Conservation (phyloP, 2,888 invertebrate species). For the Malacosoma neustria region DNA sequence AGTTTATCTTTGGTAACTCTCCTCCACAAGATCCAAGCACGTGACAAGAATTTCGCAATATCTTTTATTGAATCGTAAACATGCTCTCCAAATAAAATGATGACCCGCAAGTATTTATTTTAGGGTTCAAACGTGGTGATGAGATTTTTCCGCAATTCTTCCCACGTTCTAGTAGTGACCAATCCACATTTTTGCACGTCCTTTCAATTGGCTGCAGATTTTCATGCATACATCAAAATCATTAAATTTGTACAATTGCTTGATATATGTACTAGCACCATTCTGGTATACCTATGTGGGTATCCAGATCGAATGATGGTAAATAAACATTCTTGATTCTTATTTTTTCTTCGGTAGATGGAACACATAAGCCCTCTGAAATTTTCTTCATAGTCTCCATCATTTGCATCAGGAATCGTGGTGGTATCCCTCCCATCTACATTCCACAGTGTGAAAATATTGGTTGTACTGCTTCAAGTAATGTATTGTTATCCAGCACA, state of each 20-base stretch:
- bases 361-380: slow-evolving; percentile 13
- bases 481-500: no score
- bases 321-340: slow-evolving; percentile 18
- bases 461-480: no score
- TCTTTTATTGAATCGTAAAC: slow-evolving; percentile 16
- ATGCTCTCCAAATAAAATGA: slow-evolving; percentile 19
- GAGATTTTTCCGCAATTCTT: slow-evolving; percentile 11
- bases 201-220: slow-evolving; percentile 17
- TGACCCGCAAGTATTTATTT: slow-evolving; percentile 21
- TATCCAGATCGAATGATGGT: slow-evolving; percentile 21
- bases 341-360: slow-evolving; percentile 10
- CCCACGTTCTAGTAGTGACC: slow-evolving; percentile 19
- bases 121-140: slow-evolving; percentile 21
- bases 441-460: no score
- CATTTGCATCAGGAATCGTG: slow-evolving; percentile 16
- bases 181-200: slow-evolving; percentile 20
- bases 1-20: slow-evolving; percentile 20
- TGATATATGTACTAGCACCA: slow-evolving; percentile 18
- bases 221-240: slow-evolving; percentile 23
- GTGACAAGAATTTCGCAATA: slow-evolving; percentile 21
- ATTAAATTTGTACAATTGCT: slow-evolving; percentile 15
- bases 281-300: slow-evolving; percentile 16
- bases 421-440: slow-evolving; percentile 9
- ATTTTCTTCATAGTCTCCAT: slow-evolving; percentile 19
- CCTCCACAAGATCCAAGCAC: slow-evolving; percentile 21